Percentiles rank a stretch among this genome's conserved stretches.
phyloP scores from a whole-genome alignment of 2,113 vertebrate genomes.

The Tupaia chinensis region DNA sequence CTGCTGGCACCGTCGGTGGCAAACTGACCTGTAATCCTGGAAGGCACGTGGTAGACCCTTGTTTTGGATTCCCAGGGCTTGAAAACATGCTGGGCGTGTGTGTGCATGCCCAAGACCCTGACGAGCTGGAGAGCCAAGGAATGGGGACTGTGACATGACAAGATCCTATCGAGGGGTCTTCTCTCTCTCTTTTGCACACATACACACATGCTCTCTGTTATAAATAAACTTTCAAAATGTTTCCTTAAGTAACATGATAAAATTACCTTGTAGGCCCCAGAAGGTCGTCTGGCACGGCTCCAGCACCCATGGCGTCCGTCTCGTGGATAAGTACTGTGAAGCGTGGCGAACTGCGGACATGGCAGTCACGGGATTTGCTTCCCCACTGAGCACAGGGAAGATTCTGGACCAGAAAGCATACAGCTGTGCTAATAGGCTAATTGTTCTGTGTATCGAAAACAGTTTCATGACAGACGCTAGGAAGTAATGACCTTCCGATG shows the following conservation, averaged over 20 bases:
- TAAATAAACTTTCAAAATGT: too few species aligned
- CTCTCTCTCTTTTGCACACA: too few species aligned
- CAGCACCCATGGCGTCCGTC: slow-evolving; percentile 88
- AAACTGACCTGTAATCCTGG: too few species aligned
- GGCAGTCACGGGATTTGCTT: slow-evolving; percentile 93
- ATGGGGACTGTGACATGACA: too few species aligned
- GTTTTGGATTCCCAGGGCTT: too few species aligned
- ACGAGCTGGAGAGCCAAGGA: too few species aligned
- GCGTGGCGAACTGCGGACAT: slow-evolving; percentile 91
- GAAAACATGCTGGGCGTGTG: too few species aligned
- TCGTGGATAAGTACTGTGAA: slow-evolving; percentile 94
- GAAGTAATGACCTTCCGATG: slow-evolving; percentile 84
- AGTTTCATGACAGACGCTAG: slow-evolving; percentile 91
- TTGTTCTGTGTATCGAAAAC: slow-evolving; percentile 97
- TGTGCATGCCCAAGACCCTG: too few species aligned
- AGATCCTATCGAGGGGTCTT: too few species aligned
- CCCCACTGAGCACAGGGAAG: slow-evolving; percentile 90
- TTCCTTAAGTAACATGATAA: slow-evolving; percentile 66
- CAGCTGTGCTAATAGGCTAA: slow-evolving; percentile 93
- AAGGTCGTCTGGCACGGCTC: slow-evolving; percentile 97
- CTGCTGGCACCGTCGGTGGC: too few species aligned
- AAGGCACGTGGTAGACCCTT: too few species aligned
- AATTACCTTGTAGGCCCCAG: slow-evolving; percentile 91
- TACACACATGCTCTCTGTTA: too few species aligned
- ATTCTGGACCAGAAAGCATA: slow-evolving; percentile 94